Percentiles rank a stretch among this genome's conserved stretches.
These are phyloP conservation scores for Thaumetopoea pityocampa DNA, from an alignment of 1,140 invertebrate species.

Conservation along the genomic window DNA sequence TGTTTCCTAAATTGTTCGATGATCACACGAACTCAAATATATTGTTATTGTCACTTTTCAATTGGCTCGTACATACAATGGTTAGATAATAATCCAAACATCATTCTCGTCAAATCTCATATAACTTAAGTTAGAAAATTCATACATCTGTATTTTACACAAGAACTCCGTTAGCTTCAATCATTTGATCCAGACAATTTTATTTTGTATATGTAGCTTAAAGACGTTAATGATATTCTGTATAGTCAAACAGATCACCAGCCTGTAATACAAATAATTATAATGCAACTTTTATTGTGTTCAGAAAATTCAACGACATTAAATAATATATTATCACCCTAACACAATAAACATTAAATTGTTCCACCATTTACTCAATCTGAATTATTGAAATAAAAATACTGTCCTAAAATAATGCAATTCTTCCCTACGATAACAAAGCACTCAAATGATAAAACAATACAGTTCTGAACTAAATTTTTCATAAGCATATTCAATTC, in stretches of 20 bases:
- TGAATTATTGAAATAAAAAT: too few species aligned
- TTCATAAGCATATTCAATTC: too few species aligned
- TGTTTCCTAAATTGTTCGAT: too few species aligned
- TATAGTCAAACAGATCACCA: slow-evolving; percentile 68
- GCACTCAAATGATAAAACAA: too few species aligned
- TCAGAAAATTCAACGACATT: slow-evolving; percentile 6
- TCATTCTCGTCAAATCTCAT: slow-evolving; percentile 12
- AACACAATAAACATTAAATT: background rate
- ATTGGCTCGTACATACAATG: slow-evolving; percentile 15
- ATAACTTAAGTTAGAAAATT: slow-evolving; percentile 7
- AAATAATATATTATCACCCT: background rate
- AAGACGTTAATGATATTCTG: slow-evolving; percentile 50
- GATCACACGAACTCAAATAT: background rate
- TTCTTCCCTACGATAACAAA: too few species aligned
- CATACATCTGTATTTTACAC: slow-evolving; percentile 10
- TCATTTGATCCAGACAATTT: slow-evolving; percentile 55
- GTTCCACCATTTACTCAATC: too few species aligned
- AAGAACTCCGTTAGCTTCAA: slow-evolving; percentile 46
- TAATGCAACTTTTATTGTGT: slow-evolving; percentile 39
- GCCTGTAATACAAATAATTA: slow-evolving; percentile 71
- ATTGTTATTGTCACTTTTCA: slow-evolving; percentile 15
- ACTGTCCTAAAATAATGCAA: too few species aligned
- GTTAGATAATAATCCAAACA: slow-evolving; percentile 2
- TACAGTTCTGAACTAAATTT: too few species aligned
- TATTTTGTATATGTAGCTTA: slow-evolving; percentile 46